Base-by-base conservation (phyloP, 2,888 invertebrate species). In the Andrena trimmerana region DNA sequence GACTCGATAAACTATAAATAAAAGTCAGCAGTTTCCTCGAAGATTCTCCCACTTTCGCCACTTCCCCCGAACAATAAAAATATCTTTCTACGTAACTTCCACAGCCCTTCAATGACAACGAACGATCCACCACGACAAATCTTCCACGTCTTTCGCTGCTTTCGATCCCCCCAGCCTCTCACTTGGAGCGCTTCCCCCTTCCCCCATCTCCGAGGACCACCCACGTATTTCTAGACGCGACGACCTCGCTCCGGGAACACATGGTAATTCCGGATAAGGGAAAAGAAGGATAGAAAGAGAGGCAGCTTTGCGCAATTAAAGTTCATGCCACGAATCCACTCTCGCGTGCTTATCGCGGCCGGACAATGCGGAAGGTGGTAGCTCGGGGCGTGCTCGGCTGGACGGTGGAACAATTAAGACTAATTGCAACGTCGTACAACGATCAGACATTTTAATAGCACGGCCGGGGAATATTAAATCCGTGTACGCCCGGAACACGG, bases 351-450 rank as follows among this genome's bases (percentile, higher is more conserved):
- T 87, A 87, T 88, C 88, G 81, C 65, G 52, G 24, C 62, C 57
- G 86, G 81, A 88, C 88, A 85, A 83, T 83, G 72, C 75, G 78
- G 70, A 85, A 85, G 81, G 83, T 73, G 86, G 75, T 81, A 81
- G 79, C 79, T 52, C 42, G 70, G 71, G 77, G 75, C 83, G 83
- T 70, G 81, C 72, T 73, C 72, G 42, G 60, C 57, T 48, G 69
- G 72, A 83, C 81, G 72, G 29, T 75, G 75, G 83, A 88, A 88
- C 88, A 86, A 88, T 87, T 88, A 86, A 83, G 79, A 81, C 83
- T 87, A 87, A 88, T 87, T 87, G 81, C 86, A 78, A 76, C 73
- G 86, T 84, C 83, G 84, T 78, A 82, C 86, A 77, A 77, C 78
- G 85, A 85, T 87, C 81, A 50, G 78, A 81, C 85, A 68, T 87